phyloP scores from a whole-genome alignment of 2,113 vertebrate genomes.

The Condylura cristata region DNA sequence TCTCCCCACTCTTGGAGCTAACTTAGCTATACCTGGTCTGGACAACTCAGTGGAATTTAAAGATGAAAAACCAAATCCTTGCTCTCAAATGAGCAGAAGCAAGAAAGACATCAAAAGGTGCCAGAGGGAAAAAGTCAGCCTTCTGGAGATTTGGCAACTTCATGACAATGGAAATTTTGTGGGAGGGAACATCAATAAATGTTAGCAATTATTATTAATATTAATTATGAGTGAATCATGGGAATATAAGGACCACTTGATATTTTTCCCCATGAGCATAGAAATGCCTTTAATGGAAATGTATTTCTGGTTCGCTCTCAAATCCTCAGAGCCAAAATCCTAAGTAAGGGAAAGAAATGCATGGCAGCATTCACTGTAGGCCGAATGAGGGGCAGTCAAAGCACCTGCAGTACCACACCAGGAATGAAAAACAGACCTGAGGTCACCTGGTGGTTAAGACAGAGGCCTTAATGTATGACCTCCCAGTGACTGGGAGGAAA shows the following conservation, averaged over 20 bases:
- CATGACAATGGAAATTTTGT: background rate
- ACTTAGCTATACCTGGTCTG: background rate
- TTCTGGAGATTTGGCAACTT: background rate
- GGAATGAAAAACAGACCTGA: background rate
- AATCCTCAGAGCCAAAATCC: background rate
- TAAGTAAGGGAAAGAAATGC: background rate
- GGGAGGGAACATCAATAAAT: background rate
- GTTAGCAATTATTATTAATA: constrained; percentile 11
- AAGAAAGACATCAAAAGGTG: background rate
- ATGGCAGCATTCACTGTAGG: rapidly evolving
- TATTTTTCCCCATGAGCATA: background rate
- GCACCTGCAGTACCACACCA: background rate
- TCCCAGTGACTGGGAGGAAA: background rate
- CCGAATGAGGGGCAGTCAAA: background rate
- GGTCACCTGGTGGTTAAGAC: background rate
- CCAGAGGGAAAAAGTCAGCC: background rate
- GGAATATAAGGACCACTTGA: background rate
- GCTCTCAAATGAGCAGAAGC: background rate
- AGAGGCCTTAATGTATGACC: background rate
- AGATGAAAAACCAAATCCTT: background rate
- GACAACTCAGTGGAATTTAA: background rate
- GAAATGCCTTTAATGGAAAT: constrained; percentile 1
- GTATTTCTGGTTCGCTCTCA: background rate
- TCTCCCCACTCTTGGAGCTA: background rate
- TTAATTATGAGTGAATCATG: constrained; percentile 28